A percentile compares a stretch with the other conserved stretches of the same genome.
Evolutionary conservation across 1,140 invertebrate species (phyloP).

Genomic region (Orchesella cincta): DNA sequence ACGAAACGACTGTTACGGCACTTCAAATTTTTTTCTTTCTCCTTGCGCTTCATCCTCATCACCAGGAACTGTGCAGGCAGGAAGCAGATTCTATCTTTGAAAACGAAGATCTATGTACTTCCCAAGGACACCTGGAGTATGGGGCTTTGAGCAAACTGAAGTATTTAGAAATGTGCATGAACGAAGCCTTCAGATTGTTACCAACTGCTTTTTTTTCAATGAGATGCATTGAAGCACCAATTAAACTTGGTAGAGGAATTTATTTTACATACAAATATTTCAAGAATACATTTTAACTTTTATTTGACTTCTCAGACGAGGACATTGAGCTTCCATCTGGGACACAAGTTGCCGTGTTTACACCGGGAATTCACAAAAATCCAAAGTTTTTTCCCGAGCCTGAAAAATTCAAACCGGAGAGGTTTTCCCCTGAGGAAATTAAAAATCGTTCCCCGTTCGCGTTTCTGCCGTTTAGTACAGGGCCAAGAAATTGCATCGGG

Average conservation of each 20-base stretch:
- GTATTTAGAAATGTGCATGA: background rate
- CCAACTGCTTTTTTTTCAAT: background rate
- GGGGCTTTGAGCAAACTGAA: background rate
- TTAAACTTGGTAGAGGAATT: background rate
- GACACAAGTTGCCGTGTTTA: background rate
- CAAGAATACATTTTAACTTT: background rate
- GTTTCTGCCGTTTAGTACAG: slow-evolving; percentile 75
- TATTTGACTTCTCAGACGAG: background rate
- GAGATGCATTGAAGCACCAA: background rate
- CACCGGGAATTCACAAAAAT: slow-evolving; percentile 62
- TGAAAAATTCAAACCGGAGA: slow-evolving; percentile 73
- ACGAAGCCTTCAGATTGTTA: background rate
- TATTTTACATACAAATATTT: background rate
- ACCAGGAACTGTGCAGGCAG: too few relatives aligned
- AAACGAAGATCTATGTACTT: too few relatives aligned
- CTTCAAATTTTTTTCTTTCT: too few relatives aligned
- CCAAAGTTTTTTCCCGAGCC: slow-evolving; percentile 69
- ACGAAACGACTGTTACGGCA: too few relatives aligned
- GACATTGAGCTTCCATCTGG: background rate
- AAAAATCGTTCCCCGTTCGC: slow-evolving; percentile 65
- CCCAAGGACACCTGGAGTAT: background rate
- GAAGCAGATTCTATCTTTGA: too few relatives aligned
- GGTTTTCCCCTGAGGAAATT: slow-evolving; percentile 68
- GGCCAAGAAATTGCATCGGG: slow-evolving; percentile 75
- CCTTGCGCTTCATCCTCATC: too few relatives aligned